phyloP scores from a whole-genome alignment of 35 echinoderm and acorn worm genomes.

The Apostichopus californicus region DNA sequence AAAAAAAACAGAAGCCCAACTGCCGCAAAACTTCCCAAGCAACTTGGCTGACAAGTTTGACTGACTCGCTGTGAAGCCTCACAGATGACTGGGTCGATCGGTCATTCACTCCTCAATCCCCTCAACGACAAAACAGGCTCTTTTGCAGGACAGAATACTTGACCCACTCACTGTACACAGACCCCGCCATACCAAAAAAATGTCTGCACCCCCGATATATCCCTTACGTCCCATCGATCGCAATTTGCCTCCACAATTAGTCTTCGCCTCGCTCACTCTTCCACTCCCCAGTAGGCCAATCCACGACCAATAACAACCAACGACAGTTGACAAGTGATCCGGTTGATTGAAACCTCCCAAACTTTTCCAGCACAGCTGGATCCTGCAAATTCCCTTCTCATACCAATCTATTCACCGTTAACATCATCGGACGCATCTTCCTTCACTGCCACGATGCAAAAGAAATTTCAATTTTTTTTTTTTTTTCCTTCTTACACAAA shows the following conservation, averaged over 20 bases:
- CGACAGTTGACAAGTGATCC: slow-evolving; percentile 12
- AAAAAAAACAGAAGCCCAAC: not conserved
- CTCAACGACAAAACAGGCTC: not conserved
- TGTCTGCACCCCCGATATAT: not conserved
- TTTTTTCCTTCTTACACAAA: not conserved
- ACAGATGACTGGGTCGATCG: not conserved
- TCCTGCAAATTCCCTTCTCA: not conserved
- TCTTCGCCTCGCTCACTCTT: slow-evolving; percentile 22
- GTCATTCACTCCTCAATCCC: not conserved
- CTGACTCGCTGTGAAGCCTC: not conserved
- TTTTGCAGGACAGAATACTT: not conserved
- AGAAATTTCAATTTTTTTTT: too few species aligned
- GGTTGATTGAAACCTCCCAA: slow-evolving; percentile 44
- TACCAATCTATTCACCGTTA: not conserved
- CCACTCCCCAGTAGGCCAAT: slow-evolving; percentile 26
- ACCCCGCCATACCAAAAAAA: not conserved
- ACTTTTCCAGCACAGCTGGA: slow-evolving; percentile 10
- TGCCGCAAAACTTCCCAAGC: not conserved
- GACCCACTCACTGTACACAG: not conserved
- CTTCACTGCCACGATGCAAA: not conserved
- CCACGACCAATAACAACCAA: slow-evolving; percentile 38
- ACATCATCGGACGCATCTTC: slow-evolving; percentile 18
- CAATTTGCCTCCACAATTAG: slow-evolving; percentile 56
- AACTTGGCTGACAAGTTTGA: not conserved
- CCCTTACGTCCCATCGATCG: slow-evolving; percentile 11